Conservation (phyloP, 2,888 invertebrate genomes). For the Catocala sponsa region DNA sequence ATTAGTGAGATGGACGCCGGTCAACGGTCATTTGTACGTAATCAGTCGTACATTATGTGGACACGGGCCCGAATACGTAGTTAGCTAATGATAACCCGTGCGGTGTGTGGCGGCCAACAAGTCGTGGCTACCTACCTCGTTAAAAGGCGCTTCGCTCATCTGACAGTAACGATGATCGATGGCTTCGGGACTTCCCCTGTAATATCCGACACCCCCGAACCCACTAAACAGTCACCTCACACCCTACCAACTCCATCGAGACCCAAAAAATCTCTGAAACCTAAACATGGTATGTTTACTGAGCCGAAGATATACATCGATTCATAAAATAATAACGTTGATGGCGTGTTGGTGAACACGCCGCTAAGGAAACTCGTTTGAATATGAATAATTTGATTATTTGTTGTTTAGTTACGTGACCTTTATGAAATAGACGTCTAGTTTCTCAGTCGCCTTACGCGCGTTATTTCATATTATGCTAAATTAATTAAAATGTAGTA, state of each 20-base stretch:
- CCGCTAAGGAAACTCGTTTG: conserved; percentile 27
- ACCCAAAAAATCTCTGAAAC: conserved; percentile 19
- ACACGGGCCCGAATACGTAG: conserved; percentile 21
- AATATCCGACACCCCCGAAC: conserved; percentile 72
- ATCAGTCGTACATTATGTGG: conserved; percentile 37
- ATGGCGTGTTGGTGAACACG: conserved; percentile 28
- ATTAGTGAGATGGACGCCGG: conserved; percentile 43
- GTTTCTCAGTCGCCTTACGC: too few relatives aligned
- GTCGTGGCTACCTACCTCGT: conserved; percentile 68
- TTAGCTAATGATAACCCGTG: conserved; percentile 32
- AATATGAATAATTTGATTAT: conserved; percentile 36
- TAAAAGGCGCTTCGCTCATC: conserved; percentile 74
- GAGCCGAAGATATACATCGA: conserved; percentile 26
- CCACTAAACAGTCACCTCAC: conserved; percentile 41
- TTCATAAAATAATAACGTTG: conserved; percentile 29
- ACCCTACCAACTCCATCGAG: conserved; percentile 13
- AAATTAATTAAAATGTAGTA: too few relatives aligned
- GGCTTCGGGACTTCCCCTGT: conserved; percentile 75
- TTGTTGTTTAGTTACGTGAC: conserved; percentile 44
- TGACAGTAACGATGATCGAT: conserved; percentile 83
- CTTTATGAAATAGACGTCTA: conserved; percentile 34
- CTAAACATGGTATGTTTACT: conserved; percentile 23
- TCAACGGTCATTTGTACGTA: conserved; percentile 35
- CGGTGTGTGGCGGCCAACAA: conserved; percentile 43
- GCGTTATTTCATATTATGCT: too few relatives aligned